Evolutionary conservation across 2,113 vertebrate genomes (phyloP), one percentile per base, ranked within the genome.

Genomic region (Ibidorhyncha struthersii): DNA sequence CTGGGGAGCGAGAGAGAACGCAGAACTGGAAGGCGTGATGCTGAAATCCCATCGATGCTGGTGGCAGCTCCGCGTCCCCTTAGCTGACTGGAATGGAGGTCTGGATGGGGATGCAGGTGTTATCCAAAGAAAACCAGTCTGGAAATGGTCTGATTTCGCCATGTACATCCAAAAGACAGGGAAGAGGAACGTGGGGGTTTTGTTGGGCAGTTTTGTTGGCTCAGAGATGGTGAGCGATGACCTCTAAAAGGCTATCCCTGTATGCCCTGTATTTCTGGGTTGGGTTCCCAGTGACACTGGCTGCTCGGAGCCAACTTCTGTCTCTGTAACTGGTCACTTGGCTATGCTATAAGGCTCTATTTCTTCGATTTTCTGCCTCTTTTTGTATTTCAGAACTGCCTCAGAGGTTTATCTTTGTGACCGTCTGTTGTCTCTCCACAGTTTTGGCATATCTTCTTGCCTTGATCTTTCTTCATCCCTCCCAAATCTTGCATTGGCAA

Each of bases 381-480:
- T 50, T 65, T 78, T 50, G 7, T 86, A 23, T 90, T 93, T 92
- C 72, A 72, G 1, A 94, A 82, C 69, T 45, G 38, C 59, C 40
- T 83, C 72, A 47, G 80, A 93, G 52, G 49, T 92, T 89, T 90
- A 53, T 93, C 84, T 91, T 74, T 63, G 55, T 71, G 80, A 47
- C 67, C 0, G 29, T 78, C 79, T 91, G 84, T 79, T 91, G 74
- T 94, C 72, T 96, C n/a, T 84, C 96, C 65, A 4, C 77, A 67
- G 34, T 86, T 86, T 41, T 71, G 69, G 89, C 38, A 0, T 96
- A 74, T 95, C 65, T 84, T 87, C 53, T 59, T 95, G 80, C 89
- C 94, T 96, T 91, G 86, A 95, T 96, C 96, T 96, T 96, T 96
- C 94, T 89, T 89, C 86, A 53, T 88, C 55, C 82, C 40, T 74